Conservation (phyloP, 2,888 invertebrate species). For the Hipparchia semele region DNA sequence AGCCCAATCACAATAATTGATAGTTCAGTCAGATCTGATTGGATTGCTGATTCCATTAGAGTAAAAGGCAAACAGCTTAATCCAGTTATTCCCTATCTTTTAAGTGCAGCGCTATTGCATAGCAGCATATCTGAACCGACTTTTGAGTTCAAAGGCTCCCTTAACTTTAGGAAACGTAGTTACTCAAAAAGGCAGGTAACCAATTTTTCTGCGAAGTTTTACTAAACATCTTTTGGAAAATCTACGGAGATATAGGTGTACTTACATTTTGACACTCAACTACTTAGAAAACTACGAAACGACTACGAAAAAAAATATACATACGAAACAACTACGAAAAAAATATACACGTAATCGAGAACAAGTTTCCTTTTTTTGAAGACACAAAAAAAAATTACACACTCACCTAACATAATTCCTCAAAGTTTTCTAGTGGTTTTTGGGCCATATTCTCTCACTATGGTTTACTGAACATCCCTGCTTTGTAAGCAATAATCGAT, state of each 20-base stretch:
- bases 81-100: slow-evolving; percentile 41
- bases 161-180: not conserved
- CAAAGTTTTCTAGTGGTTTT: too few species aligned
- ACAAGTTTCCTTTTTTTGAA: too few species aligned
- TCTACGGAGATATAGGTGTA: too few species aligned
- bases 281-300: too few species aligned
- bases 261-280: too few species aligned
- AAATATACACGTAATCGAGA: too few species aligned
- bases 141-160: slow-evolving; percentile 8
- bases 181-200: too few species aligned
- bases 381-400: too few species aligned
- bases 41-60: slow-evolving; percentile 59
- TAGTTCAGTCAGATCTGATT: slow-evolving; percentile 59
- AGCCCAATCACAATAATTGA: slow-evolving; percentile 59
- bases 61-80: slow-evolving; percentile 50
- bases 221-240: not conserved
- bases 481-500: slow-evolving; percentile 56
- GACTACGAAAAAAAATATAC: too few species aligned
- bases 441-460: not conserved
- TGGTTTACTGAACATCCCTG: not conserved
- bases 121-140: slow-evolving; percentile 5
- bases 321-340: too few species aligned
- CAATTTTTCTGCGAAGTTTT: not conserved
- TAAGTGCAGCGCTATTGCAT: slow-evolving; percentile 37
- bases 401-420: too few species aligned